Percentiles rank a stretch among this genome's conserved stretches.
These are phyloP conservation scores for Cartodere bifasciata DNA, from an alignment of 2,888 invertebrate genomes.

Conservation along the genomic window DNA sequence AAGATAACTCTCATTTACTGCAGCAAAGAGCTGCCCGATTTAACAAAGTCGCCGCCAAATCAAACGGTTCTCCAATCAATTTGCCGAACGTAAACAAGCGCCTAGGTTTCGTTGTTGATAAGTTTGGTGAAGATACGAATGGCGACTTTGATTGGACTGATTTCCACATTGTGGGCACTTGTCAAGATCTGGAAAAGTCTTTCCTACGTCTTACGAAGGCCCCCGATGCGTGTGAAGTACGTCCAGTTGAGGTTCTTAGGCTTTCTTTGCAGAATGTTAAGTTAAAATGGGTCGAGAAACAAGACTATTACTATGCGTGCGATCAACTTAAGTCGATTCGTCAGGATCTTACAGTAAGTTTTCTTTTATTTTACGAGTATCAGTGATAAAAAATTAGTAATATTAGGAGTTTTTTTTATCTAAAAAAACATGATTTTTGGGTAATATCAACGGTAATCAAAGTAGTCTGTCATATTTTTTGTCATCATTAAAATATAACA, in stretches of 20 bases:
- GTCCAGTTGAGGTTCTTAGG: slow-evolving; percentile 76
- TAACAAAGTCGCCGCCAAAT: too few species aligned
- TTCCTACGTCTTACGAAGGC: slow-evolving; percentile 94
- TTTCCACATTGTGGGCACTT: slow-evolving; percentile 88
- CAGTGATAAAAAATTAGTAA: too few species aligned
- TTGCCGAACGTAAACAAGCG: slow-evolving; percentile 10
- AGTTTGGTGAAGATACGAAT: slow-evolving; percentile 44
- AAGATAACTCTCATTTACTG: slow-evolving; percentile 64
- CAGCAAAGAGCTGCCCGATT: slow-evolving; percentile 87
- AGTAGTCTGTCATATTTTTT: too few species aligned
- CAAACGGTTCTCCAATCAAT: too few species aligned
- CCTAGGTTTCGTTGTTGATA: slow-evolving; percentile 20
- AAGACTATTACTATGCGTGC: slow-evolving; percentile 94
- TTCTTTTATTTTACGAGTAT: too few species aligned
- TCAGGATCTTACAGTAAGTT: slow-evolving; percentile 93
- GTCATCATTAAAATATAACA: too few species aligned
- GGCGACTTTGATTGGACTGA: slow-evolving; percentile 73
- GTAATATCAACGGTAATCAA: too few species aligned
- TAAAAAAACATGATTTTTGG: too few species aligned
- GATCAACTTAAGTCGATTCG: slow-evolving; percentile 97
- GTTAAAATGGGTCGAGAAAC: slow-evolving; percentile 75
- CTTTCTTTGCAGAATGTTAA: slow-evolving; percentile 84
- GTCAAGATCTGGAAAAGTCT: slow-evolving; percentile 87
- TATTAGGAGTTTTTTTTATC: too few species aligned
- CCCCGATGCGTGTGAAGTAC: slow-evolving; percentile 80